These are phyloP conservation scores for Latrodectus hesperus DNA, from an alignment of 2,888 invertebrate species.

Conservation along the genomic window DNA sequence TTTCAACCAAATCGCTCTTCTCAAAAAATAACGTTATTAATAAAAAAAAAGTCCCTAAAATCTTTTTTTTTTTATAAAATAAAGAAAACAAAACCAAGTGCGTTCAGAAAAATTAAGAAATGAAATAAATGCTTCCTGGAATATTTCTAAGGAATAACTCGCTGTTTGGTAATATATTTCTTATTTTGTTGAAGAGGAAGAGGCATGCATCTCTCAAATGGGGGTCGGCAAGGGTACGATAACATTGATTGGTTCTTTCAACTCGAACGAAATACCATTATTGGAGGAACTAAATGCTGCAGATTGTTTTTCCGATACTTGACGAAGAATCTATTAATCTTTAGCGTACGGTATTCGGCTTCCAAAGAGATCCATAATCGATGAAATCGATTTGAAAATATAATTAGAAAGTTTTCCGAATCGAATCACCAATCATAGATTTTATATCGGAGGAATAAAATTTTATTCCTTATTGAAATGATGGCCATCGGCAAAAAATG, in stretches of 20 bases:
- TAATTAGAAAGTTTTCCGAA: conserved; percentile 67
- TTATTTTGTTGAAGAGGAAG: conserved; percentile 38
- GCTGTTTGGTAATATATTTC: conserved; percentile 25
- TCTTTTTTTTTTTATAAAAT: neutral
- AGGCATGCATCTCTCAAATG: conserved; percentile 26
- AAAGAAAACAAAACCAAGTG: neutral
- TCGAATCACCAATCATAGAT: conserved; percentile 67
- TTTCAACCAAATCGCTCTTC: too few relatives aligned
- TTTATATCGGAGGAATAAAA: conserved; percentile 45
- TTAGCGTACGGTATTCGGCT: conserved; percentile 52
- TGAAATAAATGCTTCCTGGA: neutral
- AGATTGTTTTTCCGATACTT: conserved; percentile 69
- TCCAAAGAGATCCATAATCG: conserved; percentile 37
- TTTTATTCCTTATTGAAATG: neutral
- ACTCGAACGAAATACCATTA: conserved; percentile 66
- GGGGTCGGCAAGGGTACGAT: conserved; percentile 25
- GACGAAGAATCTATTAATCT: conserved; percentile 68
- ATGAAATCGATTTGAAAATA: conserved; percentile 57
- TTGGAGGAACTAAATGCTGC: conserved; percentile 64
- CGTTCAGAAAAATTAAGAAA: neutral
- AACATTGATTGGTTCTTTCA: conserved; percentile 51
- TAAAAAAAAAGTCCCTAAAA: neutral
- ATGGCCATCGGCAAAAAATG: neutral
- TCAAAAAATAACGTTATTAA: neutral
- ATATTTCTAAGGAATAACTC: conserved; percentile 3